Evolutionary conservation across 2,888 invertebrate genomes (phyloP), one percentile per base, ranked within the genome.

Genomic region (Drosophila birchii): DNA sequence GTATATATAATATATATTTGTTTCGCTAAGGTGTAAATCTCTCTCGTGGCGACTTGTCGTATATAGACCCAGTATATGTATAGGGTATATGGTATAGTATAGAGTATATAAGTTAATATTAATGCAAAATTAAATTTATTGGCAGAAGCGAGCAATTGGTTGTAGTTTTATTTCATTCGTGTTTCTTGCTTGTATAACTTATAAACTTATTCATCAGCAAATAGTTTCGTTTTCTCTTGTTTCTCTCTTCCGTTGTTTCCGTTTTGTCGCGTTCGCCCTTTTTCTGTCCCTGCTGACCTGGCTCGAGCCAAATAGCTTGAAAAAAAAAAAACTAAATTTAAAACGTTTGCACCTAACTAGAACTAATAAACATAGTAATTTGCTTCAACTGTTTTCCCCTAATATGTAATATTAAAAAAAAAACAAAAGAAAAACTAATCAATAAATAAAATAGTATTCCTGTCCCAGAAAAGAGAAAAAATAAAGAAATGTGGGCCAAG

Each of bases 101-200:
- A 29, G 56, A 39, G 23, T 73, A 55, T 34, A 45, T 59, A 53
- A 61, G 49, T 51, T 66, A 60, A 68, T 34, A 62, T 47, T 60
- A 68, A 51, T 32, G 54, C 36, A 60, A 44, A 54, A 43, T 74
- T 75, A 75, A 53, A 68, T 81, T 68, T 80, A 81, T 86, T 84
- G 83, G 83, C 83, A 86, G 78, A 84, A 86, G 83, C 87, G 83
- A 84, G 83, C 84, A 84, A 84, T 84, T 78, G 78, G 70, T 86
- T 79, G 76, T 56, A 34, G 41, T 63, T 64, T 59, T 41, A 59
- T 53, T 39, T 63, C 56, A 54, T 62, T 41, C 43, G 29, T 70
- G 32, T 44, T 43, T 29, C 29, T n/a, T n/a, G n/a, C 11, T 6
- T 36, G 20, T 34, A 36, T 54, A 55, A 20, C 32, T 41, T 41